Evolutionary conservation across 2,113 vertebrate species (phyloP).

Genomic region (Festucalex cinctus): DNA sequence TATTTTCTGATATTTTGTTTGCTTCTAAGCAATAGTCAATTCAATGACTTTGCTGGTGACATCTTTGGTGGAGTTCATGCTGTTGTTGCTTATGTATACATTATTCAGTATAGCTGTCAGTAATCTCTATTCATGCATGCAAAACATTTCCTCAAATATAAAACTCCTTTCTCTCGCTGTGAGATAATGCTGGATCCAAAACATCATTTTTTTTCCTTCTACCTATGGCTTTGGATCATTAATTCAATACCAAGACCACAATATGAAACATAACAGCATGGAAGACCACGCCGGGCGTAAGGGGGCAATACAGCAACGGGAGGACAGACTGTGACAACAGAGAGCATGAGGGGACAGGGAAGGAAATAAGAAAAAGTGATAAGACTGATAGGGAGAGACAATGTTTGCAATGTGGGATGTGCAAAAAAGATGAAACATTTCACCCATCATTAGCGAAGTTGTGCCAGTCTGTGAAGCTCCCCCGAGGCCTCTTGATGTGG

Average conservation of each 20-base stretch:
- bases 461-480: constrained; percentile 28
- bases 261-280: constrained; percentile 7
- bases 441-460: constrained; percentile 54
- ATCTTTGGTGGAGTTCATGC: not conserved
- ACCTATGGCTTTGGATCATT: constrained; percentile 21
- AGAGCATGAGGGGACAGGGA: constrained; percentile 4
- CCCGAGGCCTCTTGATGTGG: constrained; percentile 25
- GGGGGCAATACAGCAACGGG: not conserved
- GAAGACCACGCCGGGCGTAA: not conserved
- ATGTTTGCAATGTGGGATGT: constrained; percentile 29
- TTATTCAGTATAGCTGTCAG: not conserved
- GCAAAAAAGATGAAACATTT: constrained; percentile 54
- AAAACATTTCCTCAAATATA: constrained; percentile 7
- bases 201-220: constrained; percentile 9
- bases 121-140: not conserved
- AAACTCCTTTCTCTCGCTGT: not conserved
- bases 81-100: not conserved
- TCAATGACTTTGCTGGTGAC: not conserved
- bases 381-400: constrained; percentile 9
- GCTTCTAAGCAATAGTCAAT: not conserved
- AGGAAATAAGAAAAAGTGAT: constrained; percentile 3
- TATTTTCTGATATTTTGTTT: too few species aligned
- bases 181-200: not conserved
- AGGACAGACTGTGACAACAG: not conserved
- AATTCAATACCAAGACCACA: constrained; percentile 19